phyloP scores from a whole-genome alignment of 2,113 vertebrate genomes.

The Azemiops feae region DNA sequence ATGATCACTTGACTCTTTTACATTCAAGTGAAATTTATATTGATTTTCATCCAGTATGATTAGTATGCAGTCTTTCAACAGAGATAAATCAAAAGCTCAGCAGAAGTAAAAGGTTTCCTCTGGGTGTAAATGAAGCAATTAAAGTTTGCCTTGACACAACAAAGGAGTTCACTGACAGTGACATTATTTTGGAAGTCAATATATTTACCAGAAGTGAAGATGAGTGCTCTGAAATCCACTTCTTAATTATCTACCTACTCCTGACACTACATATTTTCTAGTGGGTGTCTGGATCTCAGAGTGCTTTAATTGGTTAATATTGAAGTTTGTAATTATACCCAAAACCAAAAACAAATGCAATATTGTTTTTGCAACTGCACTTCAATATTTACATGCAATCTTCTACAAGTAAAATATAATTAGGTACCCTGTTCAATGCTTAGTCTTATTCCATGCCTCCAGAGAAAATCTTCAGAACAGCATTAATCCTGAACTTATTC shows the following conservation, averaged over 20 bases:
- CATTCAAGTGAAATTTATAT: conserved; percentile 16
- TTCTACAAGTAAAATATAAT: background rate
- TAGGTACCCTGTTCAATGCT: background rate
- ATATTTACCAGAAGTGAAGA: conserved; percentile 9
- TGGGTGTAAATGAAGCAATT: conserved; percentile 7
- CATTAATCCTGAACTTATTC: too few relatives aligned
- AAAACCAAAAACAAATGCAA: background rate
- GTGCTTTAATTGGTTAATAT: conserved; percentile 6
- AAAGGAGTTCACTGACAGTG: conserved; percentile 1
- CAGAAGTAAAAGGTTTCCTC: conserved; percentile 14
- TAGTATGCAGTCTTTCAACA: background rate
- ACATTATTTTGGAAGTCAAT: background rate
- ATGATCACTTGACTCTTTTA: background rate
- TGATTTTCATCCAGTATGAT: background rate
- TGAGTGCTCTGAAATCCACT: conserved; percentile 32
- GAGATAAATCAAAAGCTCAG: conserved; percentile 18
- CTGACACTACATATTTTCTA: background rate
- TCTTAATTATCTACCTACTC: conserved; percentile 9
- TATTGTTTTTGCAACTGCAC: background rate
- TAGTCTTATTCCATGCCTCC: background rate
- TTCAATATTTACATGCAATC: background rate
- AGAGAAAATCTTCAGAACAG: background rate
- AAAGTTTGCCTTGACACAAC: conserved; percentile 16
- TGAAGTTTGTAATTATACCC: background rate
- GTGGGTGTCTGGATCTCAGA: conserved; percentile 8